Evolutionary conservation across 64 coral and sea anemone species (phyloP).

Genomic region (Orbicella faveolata): DNA sequence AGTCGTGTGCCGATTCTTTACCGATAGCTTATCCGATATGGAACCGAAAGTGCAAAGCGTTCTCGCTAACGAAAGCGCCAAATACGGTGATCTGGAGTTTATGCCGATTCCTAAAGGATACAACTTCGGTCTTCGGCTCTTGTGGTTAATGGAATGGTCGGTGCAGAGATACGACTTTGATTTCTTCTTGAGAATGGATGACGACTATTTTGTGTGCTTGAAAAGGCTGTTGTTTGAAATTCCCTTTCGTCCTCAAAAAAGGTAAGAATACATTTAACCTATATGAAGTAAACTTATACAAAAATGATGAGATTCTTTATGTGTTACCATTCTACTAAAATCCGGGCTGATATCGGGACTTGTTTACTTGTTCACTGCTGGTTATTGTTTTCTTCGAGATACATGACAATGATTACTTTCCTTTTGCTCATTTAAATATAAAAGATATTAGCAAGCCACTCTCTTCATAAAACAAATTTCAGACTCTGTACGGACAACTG

Average conservation of each 20-base stretch:
- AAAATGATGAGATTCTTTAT: neutral
- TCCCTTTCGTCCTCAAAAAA: conserved; percentile 44
- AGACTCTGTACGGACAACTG: too few species aligned
- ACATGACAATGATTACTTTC: neutral
- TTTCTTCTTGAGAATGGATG: conserved; percentile 88
- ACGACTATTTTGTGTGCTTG: conserved; percentile 93
- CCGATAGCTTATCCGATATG: conserved; percentile 76
- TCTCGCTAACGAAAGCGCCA: conserved; percentile 57
- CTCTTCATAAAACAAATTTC: too few species aligned
- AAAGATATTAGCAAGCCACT: too few species aligned
- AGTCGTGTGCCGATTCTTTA: conserved; percentile 88
- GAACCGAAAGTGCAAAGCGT: conserved; percentile 41
- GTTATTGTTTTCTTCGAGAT: neutral
- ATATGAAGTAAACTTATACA: neutral
- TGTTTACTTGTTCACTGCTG: neutral
- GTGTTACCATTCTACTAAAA: neutral
- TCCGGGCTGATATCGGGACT: neutral
- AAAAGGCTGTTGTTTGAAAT: conserved; percentile 74
- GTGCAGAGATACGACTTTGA: conserved; percentile 68
- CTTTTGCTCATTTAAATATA: neutral
- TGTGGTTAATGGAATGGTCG: conserved; percentile 87
- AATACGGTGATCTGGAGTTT: conserved; percentile 69
- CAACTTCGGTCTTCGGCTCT: conserved; percentile 78
- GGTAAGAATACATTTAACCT: conserved; percentile 9
- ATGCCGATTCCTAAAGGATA: conserved; percentile 69